A percentile compares a stretch with the other conserved stretches of the same genome.
These are phyloP conservation scores for Monarcha castaneiventris DNA, from an alignment of 2,113 vertebrate genomes.

Conservation along the genomic window DNA sequence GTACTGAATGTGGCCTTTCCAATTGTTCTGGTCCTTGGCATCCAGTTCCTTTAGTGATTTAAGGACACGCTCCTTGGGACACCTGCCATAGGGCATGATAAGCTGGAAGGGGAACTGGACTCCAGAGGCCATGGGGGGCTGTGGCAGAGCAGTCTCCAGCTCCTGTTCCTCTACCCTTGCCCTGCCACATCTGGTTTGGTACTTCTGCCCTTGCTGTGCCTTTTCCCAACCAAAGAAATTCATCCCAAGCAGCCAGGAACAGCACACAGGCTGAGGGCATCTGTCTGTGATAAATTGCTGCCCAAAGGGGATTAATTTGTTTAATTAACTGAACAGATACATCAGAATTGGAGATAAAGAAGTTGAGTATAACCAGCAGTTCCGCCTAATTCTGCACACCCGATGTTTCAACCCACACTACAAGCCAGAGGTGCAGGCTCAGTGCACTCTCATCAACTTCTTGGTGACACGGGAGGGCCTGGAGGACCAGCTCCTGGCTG, in stretches of 20 bases:
- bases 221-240: neutral
- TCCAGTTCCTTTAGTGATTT: neutral
- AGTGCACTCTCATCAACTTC: conserved; percentile 82
- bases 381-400: conserved; percentile 79
- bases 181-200: neutral
- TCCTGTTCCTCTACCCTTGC: neutral
- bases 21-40: neutral
- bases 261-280: neutral
- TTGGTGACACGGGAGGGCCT: conserved; percentile 77
- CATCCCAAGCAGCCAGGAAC: neutral
- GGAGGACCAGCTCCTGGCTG: conserved; percentile 78
- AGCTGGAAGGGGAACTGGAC: neutral
- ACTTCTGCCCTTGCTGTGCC: neutral
- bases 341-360: conserved; percentile 78
- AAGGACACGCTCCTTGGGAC: neutral
- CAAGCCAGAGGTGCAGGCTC: conserved; percentile 80
- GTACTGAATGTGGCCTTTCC: neutral
- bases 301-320: neutral
- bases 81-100: neutral
- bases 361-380: conserved; percentile 72
- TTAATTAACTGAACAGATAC: conserved; percentile 44
- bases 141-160: neutral
- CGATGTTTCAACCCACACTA: conserved; percentile 77
- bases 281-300: neutral
- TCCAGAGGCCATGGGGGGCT: neutral